Base-by-base conservation (phyloP, 2,888 invertebrate species). In the Schrankia costaestrigalis region DNA sequence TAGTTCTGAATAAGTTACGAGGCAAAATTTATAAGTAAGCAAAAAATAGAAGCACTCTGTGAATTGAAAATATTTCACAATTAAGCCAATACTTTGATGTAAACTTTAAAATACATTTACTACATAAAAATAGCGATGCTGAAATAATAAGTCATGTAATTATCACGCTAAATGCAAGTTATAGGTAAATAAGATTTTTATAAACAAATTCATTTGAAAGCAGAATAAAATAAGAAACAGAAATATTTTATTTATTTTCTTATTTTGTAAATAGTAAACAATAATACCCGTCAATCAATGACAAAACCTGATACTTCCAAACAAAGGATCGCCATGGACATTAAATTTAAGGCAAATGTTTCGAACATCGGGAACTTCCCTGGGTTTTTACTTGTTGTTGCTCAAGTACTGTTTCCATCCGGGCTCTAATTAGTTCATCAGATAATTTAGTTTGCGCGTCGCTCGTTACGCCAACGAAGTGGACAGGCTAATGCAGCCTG, bases 371-470 rank as follows among this genome's bases (percentile, higher is more conserved):
- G 21, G 11, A 35, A 37, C 26, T 35, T 54, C 31, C 35, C 43
- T 35, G 38, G 52, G 52, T 62, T 62, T 59, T 59, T 55, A 56
- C 61, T 70, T 71, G 65, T 71, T 74, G 70, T 72, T 64, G 34
- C 36, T 56, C 61, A 62, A 72, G 63, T 66, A 48, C 61, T 56
- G 57, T 61, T 63, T 48, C 68, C 62, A 70, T 68, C 65, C 58
- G 47, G 48, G 64, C 66, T 71, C 69, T 71, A 78, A 80, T 80
- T 80, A 77, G 75, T 78, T 75, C 72, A 77, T 76, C 71, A 61
- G 71, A 80, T 81, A 81, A 81, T 78, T 76, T 67, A 73, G 76
- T 82, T 80, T 76, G 71, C 66, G 58, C 67, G 61, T 60, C 59
- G 71, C 78, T 78, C 75, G 80, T 79, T 78, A 78, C 60, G 60